These are phyloP conservation scores for Pachydiplax longipennis DNA, from an alignment of 2,888 invertebrate species.

Conservation along the genomic window DNA sequence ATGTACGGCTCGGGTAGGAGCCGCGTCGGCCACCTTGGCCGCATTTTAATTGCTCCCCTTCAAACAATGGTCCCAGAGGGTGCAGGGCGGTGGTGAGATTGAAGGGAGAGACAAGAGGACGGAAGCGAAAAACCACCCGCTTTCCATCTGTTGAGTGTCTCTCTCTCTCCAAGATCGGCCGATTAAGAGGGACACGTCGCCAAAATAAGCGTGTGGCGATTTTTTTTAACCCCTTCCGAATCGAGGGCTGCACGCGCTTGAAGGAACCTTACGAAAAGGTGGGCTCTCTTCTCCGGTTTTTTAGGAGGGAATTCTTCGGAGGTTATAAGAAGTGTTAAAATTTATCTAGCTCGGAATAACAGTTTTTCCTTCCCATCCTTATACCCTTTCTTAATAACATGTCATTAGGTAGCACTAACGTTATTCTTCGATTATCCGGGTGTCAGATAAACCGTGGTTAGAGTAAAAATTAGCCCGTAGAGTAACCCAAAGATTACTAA, in stretches of 20 bases:
- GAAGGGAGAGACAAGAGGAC: background rate
- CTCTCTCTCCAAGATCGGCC: background rate
- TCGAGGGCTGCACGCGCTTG: background rate
- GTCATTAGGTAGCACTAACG: no score
- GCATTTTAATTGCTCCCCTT: conserved; percentile 38
- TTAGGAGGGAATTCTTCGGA: background rate
- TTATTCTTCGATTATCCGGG: no score
- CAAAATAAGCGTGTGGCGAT: background rate
- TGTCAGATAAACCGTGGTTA: no score
- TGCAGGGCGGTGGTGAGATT: background rate
- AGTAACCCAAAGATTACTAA: no score
- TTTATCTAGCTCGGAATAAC: no score
- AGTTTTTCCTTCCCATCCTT: no score
- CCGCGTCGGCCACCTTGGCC: conserved; percentile 25
- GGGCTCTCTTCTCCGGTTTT: no score
- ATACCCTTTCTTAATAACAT: no score
- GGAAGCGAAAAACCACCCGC: conserved; percentile 7
- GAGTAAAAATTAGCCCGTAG: no score
- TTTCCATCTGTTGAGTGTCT: conserved; percentile 26
- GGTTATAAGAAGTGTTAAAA: no score
- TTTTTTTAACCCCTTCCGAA: background rate
- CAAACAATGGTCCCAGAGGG: conserved; percentile 16
- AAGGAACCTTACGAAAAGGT: no score
- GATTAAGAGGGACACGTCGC: background rate
- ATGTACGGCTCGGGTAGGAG: background rate